phyloP scores from a whole-genome alignment of 2,797 vertebrate species.

The Adrianichthys oophorus region DNA sequence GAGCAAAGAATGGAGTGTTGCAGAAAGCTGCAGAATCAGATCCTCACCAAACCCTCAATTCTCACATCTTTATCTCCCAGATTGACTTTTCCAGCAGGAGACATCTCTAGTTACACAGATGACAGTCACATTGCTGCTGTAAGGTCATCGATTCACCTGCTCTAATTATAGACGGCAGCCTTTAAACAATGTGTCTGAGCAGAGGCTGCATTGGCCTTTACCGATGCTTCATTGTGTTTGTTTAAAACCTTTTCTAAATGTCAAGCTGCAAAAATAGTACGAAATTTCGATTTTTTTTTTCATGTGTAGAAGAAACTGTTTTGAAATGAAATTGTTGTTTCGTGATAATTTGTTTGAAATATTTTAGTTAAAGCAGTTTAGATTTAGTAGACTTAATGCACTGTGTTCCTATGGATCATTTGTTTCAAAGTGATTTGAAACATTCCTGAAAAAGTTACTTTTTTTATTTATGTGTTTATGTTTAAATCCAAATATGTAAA shows the following conservation, averaged over 20 bases:
- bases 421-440: slow-evolving; percentile 7
- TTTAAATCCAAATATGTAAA: too few relatives aligned
- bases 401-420: slow-evolving; percentile 1
- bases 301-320: too few relatives aligned
- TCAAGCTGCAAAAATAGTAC: too few relatives aligned
- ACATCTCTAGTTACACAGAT: slow-evolving; percentile 36
- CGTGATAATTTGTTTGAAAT: too few relatives aligned
- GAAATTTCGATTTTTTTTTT: too few relatives aligned
- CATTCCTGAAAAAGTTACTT: slow-evolving; percentile 10
- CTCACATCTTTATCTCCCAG: slow-evolving; percentile 10
- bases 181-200: slow-evolving; percentile 29
- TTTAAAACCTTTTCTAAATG: too few relatives aligned
- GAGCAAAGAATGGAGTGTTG: slow-evolving; percentile 6
- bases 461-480: background rate
- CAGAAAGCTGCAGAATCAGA: slow-evolving; percentile 24
- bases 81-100: slow-evolving; percentile 20
- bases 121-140: slow-evolving; percentile 20
- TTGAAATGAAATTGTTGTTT: too few relatives aligned
- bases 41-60: background rate
- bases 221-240: slow-evolving; percentile 1
- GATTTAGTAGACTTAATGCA: too few relatives aligned
- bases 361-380: too few relatives aligned
- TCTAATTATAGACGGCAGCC: slow-evolving; percentile 54
- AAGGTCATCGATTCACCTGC: slow-evolving; percentile 43
- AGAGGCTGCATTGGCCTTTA: slow-evolving; percentile 2